phyloP scores from a whole-genome alignment of 2,888 invertebrate genomes.

The Nomada flava region DNA sequence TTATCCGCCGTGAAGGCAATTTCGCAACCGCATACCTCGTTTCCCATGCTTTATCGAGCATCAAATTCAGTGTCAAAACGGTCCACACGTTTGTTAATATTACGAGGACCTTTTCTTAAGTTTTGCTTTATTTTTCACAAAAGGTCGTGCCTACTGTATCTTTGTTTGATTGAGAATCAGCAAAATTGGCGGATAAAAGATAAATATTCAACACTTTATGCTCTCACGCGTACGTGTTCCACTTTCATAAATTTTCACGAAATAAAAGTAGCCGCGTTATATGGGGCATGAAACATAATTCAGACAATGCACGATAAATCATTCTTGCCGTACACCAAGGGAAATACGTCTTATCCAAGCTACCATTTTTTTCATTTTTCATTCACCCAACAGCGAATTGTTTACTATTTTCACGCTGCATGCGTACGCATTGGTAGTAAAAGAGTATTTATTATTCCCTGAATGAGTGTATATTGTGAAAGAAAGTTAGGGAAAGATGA shows the following conservation, averaged over 20 bases:
- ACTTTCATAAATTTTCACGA: slow-evolving; percentile 23
- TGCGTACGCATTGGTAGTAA: not conserved
- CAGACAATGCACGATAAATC: slow-evolving; percentile 23
- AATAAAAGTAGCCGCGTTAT: slow-evolving; percentile 12
- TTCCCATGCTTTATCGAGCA: slow-evolving; percentile 23
- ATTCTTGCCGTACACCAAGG: not conserved
- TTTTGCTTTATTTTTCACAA: not conserved
- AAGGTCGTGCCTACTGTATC: not conserved
- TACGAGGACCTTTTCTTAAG: not conserved
- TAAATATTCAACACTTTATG: slow-evolving; percentile 1
- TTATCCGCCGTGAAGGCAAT: slow-evolving; percentile 22
- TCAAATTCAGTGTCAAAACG: slow-evolving; percentile 10
- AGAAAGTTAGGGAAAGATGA: not conserved
- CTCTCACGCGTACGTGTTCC: not conserved
- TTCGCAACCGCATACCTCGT: slow-evolving; percentile 10
- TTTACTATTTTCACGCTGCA: too few relatives aligned
- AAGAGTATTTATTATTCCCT: slow-evolving; percentile 18
- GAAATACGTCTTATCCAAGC: not conserved
- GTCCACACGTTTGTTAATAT: not conserved
- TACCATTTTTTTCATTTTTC: not conserved
- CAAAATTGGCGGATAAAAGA: slow-evolving; percentile 3
- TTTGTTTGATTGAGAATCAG: not conserved
- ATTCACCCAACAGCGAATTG: not conserved
- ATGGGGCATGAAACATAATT: slow-evolving; percentile 22
- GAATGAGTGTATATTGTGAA: not conserved